Conservation (phyloP, 2,888 invertebrate species). For the Hirtodrosophila alboralis region DNA sequence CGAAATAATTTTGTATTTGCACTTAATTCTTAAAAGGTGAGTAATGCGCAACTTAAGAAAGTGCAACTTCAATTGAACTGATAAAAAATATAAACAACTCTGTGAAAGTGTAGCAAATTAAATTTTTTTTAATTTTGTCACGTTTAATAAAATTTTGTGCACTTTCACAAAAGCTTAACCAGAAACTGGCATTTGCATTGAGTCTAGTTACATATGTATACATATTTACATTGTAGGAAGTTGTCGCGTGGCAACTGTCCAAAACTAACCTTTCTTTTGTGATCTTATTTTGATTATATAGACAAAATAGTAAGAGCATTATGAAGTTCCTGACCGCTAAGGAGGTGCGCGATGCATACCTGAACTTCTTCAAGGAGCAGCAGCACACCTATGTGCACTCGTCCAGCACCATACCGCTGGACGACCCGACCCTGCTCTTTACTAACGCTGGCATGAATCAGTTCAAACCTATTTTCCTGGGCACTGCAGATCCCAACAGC, state of each 20-base stretch:
- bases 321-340: constrained; percentile 85
- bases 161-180: constrained; percentile 61
- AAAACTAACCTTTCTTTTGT: constrained; percentile 33
- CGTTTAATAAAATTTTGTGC: constrained; percentile 31
- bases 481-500: constrained; percentile 97
- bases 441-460: constrained; percentile 99
- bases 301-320: constrained; percentile 11
- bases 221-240: constrained; percentile 2
- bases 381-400: constrained; percentile 98
- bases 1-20: constrained; percentile 65
- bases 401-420: constrained; percentile 97
- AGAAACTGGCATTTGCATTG: constrained; percentile 15
- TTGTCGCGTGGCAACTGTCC: constrained; percentile 68
- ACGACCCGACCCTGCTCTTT: constrained; percentile 98
- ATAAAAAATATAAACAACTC: constrained; percentile 10
- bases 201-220: constrained; percentile 11
- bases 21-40: constrained; percentile 59
- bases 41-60: constrained; percentile 47
- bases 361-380: constrained; percentile 95
- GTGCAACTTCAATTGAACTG: neutral
- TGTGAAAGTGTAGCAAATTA: neutral
- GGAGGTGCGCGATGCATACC: constrained; percentile 92
- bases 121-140: constrained; percentile 42
- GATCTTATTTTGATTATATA: constrained; percentile 7
- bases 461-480: constrained; percentile 99